phyloP scores from a whole-genome alignment of 2,113 vertebrate genomes.

The Varanus komodoensis region DNA sequence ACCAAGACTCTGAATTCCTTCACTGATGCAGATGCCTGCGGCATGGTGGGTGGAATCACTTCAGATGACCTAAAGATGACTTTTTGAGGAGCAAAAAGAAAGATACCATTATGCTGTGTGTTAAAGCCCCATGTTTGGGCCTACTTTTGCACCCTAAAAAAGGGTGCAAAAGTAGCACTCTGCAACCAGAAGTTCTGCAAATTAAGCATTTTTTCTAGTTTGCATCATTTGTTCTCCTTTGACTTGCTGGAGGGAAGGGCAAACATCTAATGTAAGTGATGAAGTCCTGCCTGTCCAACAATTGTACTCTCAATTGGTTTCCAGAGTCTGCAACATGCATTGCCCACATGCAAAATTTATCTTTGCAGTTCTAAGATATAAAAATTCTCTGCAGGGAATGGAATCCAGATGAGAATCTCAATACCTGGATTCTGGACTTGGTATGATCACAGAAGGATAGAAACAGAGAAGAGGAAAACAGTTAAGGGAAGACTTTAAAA shows the following conservation, averaged over 20 bases:
- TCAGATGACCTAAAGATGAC: neutral
- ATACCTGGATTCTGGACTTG: neutral
- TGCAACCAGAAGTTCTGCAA: neutral
- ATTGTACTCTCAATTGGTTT: neutral
- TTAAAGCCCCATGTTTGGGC: neutral
- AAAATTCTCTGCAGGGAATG: neutral
- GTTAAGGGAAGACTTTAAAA: neutral
- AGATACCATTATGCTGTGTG: neutral
- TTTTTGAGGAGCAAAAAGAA: neutral
- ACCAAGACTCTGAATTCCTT: neutral
- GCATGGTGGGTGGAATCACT: neutral
- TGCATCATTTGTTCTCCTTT: constrained; percentile 6
- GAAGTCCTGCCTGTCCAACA: neutral
- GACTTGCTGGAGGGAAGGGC: neutral
- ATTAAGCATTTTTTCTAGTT: neutral
- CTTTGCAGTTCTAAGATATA: neutral
- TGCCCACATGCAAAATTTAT: neutral
- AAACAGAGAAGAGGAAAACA: too few species aligned
- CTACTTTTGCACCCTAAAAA: neutral
- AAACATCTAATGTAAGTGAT: neutral
- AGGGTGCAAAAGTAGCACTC: neutral
- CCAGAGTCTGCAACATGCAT: neutral
- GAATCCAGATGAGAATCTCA: neutral
- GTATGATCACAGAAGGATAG: too few species aligned
- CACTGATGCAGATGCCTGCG: neutral